These are phyloP conservation scores for Drosophila kurseongensis DNA, from an alignment of 1,140 invertebrate species.

Conservation along the genomic window DNA sequence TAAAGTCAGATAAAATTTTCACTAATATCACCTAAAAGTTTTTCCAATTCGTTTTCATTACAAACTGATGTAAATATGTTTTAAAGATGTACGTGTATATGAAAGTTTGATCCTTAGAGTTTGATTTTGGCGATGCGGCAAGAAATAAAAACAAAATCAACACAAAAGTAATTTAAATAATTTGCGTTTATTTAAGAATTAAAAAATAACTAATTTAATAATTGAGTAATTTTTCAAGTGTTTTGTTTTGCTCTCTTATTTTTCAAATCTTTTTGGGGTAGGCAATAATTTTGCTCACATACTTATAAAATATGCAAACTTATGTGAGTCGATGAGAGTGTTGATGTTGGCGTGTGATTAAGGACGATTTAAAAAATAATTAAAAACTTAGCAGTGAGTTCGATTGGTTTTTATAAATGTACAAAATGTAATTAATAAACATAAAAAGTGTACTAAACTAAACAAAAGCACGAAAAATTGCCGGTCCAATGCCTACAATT, in stretches of 20 bases:
- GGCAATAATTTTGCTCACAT: slow-evolving; percentile 37
- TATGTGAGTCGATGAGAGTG: slow-evolving; percentile 12
- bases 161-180: slow-evolving; percentile 60
- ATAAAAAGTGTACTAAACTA: slow-evolving; percentile 75
- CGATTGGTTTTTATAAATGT: slow-evolving; percentile 72
- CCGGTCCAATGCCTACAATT: slow-evolving; percentile 75
- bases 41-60: slow-evolving; percentile 69
- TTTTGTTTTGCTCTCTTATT: slow-evolving; percentile 33
- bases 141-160: slow-evolving; percentile 24
- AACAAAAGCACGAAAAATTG: slow-evolving; percentile 75
- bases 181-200: slow-evolving; percentile 73
- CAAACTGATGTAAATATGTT: slow-evolving; percentile 49
- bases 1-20: slow-evolving; percentile 78
- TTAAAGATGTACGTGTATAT: slow-evolving; percentile 38
- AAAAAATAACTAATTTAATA: slow-evolving; percentile 68
- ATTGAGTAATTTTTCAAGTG: slow-evolving; percentile 76
- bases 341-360: slow-evolving; percentile 42
- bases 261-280: slow-evolving; percentile 16
- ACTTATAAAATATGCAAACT: slow-evolving; percentile 46
- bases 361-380: slow-evolving; percentile 76
- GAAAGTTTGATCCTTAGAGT: slow-evolving; percentile 50
- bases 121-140: slow-evolving; percentile 44
- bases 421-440: slow-evolving; percentile 80
- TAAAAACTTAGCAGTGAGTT: slow-evolving; percentile 78
- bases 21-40: slow-evolving; percentile 80